Percentiles rank a stretch among this genome's conserved stretches.
These are phyloP conservation scores for Pristionchus maxplancki DNA, from an alignment of 2,888 invertebrate species.

Conservation along the genomic window DNA sequence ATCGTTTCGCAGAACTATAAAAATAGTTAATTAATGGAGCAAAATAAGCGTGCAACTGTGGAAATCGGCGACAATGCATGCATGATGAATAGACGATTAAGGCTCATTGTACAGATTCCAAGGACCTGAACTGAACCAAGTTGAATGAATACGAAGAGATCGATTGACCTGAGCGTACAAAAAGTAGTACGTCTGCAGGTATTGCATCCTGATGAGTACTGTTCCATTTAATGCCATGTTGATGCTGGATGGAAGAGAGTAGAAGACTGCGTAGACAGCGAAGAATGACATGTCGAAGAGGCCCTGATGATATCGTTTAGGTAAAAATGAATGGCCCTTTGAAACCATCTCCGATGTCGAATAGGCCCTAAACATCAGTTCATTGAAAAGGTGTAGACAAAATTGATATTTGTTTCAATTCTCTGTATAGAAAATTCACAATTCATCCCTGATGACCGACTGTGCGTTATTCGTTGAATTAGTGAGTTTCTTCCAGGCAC, in stretches of 20 bases:
- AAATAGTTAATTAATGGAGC: not conserved
- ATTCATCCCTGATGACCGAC: too few species aligned
- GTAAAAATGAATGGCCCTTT: too few species aligned
- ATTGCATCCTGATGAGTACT: not conserved
- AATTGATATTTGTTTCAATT: too few species aligned
- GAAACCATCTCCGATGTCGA: too few species aligned
- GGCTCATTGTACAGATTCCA: not conserved
- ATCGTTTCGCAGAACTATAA: not conserved
- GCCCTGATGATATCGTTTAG: not conserved
- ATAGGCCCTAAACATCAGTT: too few species aligned
- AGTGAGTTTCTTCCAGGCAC: too few species aligned
- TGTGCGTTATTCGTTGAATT: too few species aligned
- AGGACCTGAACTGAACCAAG: not conserved
- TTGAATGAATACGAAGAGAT: not conserved
- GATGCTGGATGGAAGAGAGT: not conserved
- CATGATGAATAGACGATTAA: not conserved
- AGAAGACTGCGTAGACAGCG: not conserved
- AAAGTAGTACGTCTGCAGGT: not conserved
- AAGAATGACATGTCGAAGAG: not conserved
- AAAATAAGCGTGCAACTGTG: not conserved
- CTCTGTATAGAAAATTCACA: too few species aligned
- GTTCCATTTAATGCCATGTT: not conserved
- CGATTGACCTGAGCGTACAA: not conserved
- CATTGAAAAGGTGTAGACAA: too few species aligned
- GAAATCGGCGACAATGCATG: not conserved